Evolutionary conservation across 2,113 vertebrate genomes (phyloP), one percentile per base, ranked within the genome.

Genomic region (Oryzias celebensis): DNA sequence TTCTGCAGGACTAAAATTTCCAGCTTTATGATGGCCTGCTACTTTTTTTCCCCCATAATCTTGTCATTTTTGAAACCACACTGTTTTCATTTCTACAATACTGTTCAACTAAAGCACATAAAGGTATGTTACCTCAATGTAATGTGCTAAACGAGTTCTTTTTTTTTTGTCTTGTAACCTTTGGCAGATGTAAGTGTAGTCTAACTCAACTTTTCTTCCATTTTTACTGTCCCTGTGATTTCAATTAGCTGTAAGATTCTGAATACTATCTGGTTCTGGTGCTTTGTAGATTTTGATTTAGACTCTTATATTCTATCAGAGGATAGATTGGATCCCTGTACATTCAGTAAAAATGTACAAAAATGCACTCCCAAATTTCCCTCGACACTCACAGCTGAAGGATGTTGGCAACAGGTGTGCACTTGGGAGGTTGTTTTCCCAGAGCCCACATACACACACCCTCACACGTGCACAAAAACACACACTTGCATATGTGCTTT

Each of bases 341-440:
- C 74, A 70, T 70, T 68, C 43, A 15, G 66, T 78, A 82, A 78
- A 81, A 59, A 68, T 65, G 45, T 50, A 69, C 75, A 84, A 75
- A 76, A 69, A 63, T 63, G 67, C 78, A 71, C 62, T 54, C 65
- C 79, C 73, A 75, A 67, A 71, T 78, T 64, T 80, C 77, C 77
- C 74, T 68, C 80, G 86, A 89, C 81, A 91, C 84, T 86, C 71
- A 85, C 68, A 66, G 76, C 84, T 68, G 87, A 93, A 92, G 80
- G 83, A 94, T 92, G 77, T 24, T 82, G 87, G 90, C 92, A 92
- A 94, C 92, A 94, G 85, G 93, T 93, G 91, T 92, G 62, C 88
- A 81, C 65, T 79, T 82, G 73, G 90, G 85, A 92, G 87, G 68
- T 62, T 76, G 14, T 56, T 84, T 68, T 91, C 87, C 88, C 89